Percentiles rank a stretch among this genome's conserved stretches.
phyloP scores from a whole-genome alignment of 2,113 vertebrate genomes.

The Suncus etruscus region DNA sequence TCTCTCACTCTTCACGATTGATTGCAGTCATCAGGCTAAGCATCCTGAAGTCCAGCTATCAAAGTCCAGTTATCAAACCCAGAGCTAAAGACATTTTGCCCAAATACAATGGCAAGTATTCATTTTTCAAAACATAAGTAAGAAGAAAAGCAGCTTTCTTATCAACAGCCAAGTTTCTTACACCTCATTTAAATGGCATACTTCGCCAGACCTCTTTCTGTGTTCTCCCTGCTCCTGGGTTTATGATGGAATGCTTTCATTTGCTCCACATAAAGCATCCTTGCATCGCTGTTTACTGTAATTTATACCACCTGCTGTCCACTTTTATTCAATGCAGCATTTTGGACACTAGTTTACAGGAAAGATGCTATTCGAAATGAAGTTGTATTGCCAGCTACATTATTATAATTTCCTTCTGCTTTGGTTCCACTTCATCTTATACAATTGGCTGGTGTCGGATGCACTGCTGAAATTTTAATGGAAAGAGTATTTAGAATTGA shows the following conservation, averaged over 20 bases:
- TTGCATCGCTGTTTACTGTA: slow-evolving; percentile 60
- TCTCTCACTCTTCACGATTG: not conserved
- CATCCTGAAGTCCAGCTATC: slow-evolving; percentile 14
- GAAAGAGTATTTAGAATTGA: slow-evolving; percentile 52
- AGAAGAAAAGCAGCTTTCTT: slow-evolving; percentile 26
- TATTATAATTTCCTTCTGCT: slow-evolving; percentile 62
- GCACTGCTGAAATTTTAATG: slow-evolving; percentile 65
- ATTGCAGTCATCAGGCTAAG: slow-evolving; percentile 16
- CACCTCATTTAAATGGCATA: not conserved
- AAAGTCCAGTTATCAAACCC: not conserved
- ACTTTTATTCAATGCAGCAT: slow-evolving; percentile 59
- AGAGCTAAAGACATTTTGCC: not conserved
- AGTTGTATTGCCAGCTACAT: slow-evolving; percentile 44
- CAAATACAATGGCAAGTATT: slow-evolving; percentile 27
- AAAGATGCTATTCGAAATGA: slow-evolving; percentile 75
- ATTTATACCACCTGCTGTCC: slow-evolving; percentile 65
- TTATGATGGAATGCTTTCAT: slow-evolving; percentile 67
- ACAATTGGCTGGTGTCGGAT: slow-evolving; percentile 30
- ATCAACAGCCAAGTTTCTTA: slow-evolving; percentile 18
- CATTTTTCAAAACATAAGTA: not conserved
- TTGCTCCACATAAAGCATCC: slow-evolving; percentile 52
- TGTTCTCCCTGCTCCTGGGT: slow-evolving; percentile 16
- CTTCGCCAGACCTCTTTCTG: not conserved
- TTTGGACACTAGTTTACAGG: slow-evolving; percentile 60
- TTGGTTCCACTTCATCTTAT: slow-evolving; percentile 50